Evolutionary conservation across 2,797 vertebrate genomes (phyloP).

Genomic region (Myripristis murdjan): DNA sequence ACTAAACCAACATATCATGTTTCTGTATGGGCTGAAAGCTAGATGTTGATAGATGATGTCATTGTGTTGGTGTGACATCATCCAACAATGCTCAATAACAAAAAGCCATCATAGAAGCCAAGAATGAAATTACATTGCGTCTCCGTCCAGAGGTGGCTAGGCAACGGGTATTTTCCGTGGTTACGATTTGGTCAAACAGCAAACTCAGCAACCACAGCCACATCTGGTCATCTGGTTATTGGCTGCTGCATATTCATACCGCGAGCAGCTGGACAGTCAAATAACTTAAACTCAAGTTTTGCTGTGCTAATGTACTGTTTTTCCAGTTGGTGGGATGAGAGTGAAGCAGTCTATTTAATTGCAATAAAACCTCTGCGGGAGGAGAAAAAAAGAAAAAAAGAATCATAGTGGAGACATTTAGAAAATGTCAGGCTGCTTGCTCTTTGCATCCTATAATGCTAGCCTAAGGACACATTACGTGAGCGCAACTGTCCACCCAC

Average conservation of each 20-base stretch:
- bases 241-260: slow-evolving; percentile 58
- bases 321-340: slow-evolving; percentile 54
- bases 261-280: slow-evolving; percentile 60
- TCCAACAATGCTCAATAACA: neutral
- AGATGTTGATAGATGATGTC: slow-evolving; percentile 66
- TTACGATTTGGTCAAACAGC: slow-evolving; percentile 73
- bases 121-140: slow-evolving; percentile 41
- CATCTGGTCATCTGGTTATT: slow-evolving; percentile 79
- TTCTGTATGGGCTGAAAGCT: neutral
- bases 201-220: slow-evolving; percentile 79
- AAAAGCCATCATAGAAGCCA: neutral
- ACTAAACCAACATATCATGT: slow-evolving; percentile 27
- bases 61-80: slow-evolving; percentile 43
- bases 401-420: slow-evolving; percentile 61
- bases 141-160: slow-evolving; percentile 53
- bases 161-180: slow-evolving; percentile 73
- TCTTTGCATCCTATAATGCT: slow-evolving; percentile 69
- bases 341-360: slow-evolving; percentile 22
- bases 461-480: slow-evolving; percentile 69
- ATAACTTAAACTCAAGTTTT: slow-evolving; percentile 56
- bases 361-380: slow-evolving; percentile 40
- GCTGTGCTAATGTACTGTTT: slow-evolving; percentile 50
- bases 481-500: slow-evolving; percentile 79
- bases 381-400: slow-evolving; percentile 21
- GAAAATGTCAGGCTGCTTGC: slow-evolving; percentile 69